Evolutionary conservation across 2,888 invertebrate genomes (phyloP).

Genomic region (Stenotaenia linearis): DNA sequence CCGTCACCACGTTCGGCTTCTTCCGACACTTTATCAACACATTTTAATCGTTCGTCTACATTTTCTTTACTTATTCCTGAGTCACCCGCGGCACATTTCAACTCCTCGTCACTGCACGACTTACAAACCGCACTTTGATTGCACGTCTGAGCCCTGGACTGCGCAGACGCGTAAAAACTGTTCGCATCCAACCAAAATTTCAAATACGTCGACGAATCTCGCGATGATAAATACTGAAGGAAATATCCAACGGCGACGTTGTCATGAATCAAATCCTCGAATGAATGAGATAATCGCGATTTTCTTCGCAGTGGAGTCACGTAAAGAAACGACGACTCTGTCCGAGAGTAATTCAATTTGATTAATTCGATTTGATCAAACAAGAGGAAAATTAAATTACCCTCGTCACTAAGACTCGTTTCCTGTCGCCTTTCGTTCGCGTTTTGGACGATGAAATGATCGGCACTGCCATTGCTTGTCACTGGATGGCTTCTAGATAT

Average conservation of each 20-base stretch:
- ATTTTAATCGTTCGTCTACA: neutral
- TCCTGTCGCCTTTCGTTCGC: neutral
- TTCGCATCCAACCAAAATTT: conserved; percentile 53
- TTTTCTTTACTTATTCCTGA: neutral
- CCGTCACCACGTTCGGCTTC: neutral
- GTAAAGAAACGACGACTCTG: conserved; percentile 13
- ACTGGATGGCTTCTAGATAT: neutral
- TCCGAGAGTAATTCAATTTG: neutral
- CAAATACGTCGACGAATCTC: conserved; percentile 53
- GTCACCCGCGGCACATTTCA: neutral
- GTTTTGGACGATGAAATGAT: neutral
- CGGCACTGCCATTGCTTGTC: neutral
- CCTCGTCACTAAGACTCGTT: neutral
- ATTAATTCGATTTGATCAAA: neutral
- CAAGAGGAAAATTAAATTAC: neutral
- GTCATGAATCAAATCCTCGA: conserved; percentile 69
- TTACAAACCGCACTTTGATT: neutral
- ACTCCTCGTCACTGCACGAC: neutral
- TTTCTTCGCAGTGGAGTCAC: conserved; percentile 36
- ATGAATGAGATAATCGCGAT: conserved; percentile 61
- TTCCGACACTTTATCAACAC: neutral
- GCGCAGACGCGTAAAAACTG: conserved; percentile 45
- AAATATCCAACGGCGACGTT: conserved; percentile 76
- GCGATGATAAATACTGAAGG: conserved; percentile 76
- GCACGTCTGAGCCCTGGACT: conserved; percentile 15